Percentiles rank a stretch among this genome's conserved stretches.
These are phyloP conservation scores for Amiota minor DNA, from an alignment of 2,888 invertebrate species.

Conservation along the genomic window DNA sequence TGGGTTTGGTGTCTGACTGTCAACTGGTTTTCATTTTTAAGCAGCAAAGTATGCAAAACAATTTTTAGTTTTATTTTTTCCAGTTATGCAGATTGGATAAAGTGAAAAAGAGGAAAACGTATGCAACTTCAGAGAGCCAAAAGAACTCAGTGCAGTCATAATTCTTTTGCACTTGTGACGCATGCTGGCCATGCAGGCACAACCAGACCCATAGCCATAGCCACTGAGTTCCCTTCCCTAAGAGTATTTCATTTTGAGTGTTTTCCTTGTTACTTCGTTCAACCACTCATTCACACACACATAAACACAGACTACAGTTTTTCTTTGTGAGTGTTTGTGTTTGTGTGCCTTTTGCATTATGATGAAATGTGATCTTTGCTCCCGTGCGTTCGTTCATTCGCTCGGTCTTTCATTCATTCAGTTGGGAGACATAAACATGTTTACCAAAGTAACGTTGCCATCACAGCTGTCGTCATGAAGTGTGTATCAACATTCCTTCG, in stretches of 20 bases:
- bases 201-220: neutral
- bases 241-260: no score
- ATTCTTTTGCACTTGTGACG: neutral
- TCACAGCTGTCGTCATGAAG: constrained; percentile 16
- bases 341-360: constrained; percentile 19
- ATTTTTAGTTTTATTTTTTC: neutral
- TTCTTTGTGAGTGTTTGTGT: neutral
- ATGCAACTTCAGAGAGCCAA: neutral
- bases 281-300: neutral
- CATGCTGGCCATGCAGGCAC: constrained; percentile 3
- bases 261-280: no score
- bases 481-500: neutral
- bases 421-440: constrained; percentile 14
- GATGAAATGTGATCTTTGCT: constrained; percentile 14
- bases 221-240: no score
- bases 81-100: neutral
- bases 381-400: constrained; percentile 1
- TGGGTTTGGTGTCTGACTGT: neutral
- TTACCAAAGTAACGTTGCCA: neutral
- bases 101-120: neutral
- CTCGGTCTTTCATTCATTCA: neutral
- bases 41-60: neutral
- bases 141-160: neutral
- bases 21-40: neutral
- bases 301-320: neutral